These are phyloP conservation scores for Centropristis striata DNA, from an alignment of 2,113 vertebrate genomes.

Conservation along the genomic window DNA sequence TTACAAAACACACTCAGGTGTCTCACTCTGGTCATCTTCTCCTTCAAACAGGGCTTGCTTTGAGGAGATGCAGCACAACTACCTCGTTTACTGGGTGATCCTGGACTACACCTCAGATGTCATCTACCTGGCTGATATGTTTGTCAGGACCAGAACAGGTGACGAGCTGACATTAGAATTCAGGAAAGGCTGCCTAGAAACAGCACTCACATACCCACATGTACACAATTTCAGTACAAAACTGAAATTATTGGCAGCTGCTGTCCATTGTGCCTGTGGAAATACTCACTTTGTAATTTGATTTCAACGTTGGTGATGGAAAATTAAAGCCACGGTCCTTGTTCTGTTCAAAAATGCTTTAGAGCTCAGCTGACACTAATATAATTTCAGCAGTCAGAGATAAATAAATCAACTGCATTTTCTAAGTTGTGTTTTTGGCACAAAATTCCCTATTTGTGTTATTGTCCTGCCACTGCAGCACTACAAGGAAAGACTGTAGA, in stretches of 20 bases:
- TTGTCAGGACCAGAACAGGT: conserved; percentile 94
- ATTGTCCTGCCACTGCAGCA: neutral
- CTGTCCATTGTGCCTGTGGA: neutral
- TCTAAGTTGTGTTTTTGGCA: neutral
- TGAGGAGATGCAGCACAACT: conserved; percentile 94
- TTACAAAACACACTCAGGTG: neutral
- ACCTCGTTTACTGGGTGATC: conserved; percentile 89
- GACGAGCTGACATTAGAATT: conserved; percentile 72
- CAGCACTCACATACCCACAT: neutral
- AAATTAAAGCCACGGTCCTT: neutral
- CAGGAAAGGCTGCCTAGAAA: neutral
- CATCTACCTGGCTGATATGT: conserved; percentile 93
- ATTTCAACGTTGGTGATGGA: neutral
- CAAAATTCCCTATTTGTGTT: neutral
- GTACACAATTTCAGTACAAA: too few relatives aligned
- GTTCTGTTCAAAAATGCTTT: neutral
- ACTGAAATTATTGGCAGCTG: neutral
- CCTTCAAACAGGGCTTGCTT: conserved; percentile 90
- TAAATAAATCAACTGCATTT: neutral
- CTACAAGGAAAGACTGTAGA: neutral
- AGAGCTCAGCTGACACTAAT: neutral
- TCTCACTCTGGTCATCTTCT: neutral
- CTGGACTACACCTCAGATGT: conserved; percentile 92
- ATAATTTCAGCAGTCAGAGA: neutral
- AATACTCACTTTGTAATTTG: neutral